Base-by-base conservation (phyloP, 1,140 invertebrate species). In the Musca vetustissima region DNA sequence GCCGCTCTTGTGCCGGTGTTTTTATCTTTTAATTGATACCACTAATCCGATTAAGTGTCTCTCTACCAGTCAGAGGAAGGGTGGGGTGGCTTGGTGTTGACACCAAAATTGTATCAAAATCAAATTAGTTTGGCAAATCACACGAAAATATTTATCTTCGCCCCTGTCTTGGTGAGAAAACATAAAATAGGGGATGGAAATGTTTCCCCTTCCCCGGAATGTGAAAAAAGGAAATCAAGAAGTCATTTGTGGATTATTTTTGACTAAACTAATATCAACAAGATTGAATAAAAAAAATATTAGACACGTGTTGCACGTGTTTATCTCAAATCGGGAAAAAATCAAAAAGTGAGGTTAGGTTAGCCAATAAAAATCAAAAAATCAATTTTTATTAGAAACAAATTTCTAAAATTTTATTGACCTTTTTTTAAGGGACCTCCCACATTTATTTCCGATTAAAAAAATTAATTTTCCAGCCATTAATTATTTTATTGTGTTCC, bases 11-110 rank as follows among this genome's bases (percentile, higher is more conserved):
- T 70, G 69, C 11, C n/a, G 48, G 14, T 14, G 48, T 14, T 14
- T 53, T 13, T 32, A 32, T 25, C 21, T 52, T 59, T 67, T 70
- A 70, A 70, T 70, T 70, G 65, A n/a, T 53, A 55, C 57, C 69
- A 67, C 69, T 70, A 70, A 70, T 36, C 65, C 65, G 69, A 53
- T 70, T 70, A 70, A 67, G 43, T 61, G 14, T 61, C 32, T 61
- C 17, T 43, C 8, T 43, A 52, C 49, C 49, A 52, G 21, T 17
- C 17, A 52, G 36, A 4, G 28, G 3, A 49, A 4, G 1, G 15
- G 48, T n/a, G 14, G 17, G 13, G 48, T 15, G 25, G 25, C 15
- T 21, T 24, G 9, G 25, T 36, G 36, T 17, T 19, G 8, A 32
- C n/a, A n/a, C n/a, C n/a, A n/a, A n/a, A n/a, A 59, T 17, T 52